These are phyloP conservation scores for Calonectris borealis DNA, from an alignment of 2,113 vertebrate genomes.

Conservation along the genomic window DNA sequence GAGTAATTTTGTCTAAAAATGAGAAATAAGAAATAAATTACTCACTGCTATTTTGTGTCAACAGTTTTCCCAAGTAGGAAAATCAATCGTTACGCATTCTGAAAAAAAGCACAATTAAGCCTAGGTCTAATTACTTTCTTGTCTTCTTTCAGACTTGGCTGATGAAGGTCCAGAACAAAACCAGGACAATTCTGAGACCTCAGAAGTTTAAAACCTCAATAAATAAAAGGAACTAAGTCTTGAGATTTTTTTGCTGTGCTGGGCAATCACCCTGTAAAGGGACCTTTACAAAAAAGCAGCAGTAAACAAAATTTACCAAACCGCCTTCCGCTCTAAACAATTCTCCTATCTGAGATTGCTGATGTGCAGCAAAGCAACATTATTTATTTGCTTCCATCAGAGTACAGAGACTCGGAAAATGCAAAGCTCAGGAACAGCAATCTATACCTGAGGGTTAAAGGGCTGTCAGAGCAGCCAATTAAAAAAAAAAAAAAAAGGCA, in stretches of 20 bases:
- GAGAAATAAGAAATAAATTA: not conserved
- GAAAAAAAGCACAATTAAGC: not conserved
- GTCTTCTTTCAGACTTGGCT: not conserved
- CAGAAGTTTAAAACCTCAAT: not conserved
- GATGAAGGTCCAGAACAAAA: not conserved
- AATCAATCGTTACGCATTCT: not conserved
- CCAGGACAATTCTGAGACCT: not conserved
- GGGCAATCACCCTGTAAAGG: not conserved
- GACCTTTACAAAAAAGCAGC: not conserved
- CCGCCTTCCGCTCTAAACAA: not conserved
- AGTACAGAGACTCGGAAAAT: not conserved
- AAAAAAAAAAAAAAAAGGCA: no score
- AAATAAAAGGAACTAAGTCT: not conserved
- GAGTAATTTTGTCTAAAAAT: not conserved
- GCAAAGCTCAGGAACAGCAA: not conserved
- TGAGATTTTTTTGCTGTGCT: not conserved
- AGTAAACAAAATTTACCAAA: not conserved
- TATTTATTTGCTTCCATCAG: not conserved
- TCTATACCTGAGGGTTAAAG: not conserved
- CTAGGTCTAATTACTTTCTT: not conserved
- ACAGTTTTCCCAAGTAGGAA: not conserved
- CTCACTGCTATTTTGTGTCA: not conserved
- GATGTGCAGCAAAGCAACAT: not conserved
- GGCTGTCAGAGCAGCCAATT: not conserved
- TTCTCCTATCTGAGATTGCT: not conserved